Evolutionary conservation across 2,888 invertebrate species (phyloP).

Genomic region (Callyntrura guangdongensis): DNA sequence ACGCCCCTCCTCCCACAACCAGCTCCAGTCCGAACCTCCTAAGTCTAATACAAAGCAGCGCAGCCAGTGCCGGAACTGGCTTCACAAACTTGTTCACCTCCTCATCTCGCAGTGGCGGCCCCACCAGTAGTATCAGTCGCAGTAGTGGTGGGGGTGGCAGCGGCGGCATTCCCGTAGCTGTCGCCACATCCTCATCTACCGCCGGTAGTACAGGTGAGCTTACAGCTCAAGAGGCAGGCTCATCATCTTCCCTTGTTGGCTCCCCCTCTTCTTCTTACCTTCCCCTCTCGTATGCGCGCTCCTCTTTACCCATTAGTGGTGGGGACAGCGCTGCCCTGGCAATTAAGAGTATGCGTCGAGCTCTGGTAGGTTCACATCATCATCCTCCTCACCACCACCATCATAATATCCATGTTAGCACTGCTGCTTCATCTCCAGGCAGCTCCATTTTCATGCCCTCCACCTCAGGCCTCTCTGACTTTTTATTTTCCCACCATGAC

Average conservation of each 20-base stretch:
- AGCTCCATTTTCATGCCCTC: conserved; percentile 55
- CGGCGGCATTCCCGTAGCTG: conserved; percentile 36
- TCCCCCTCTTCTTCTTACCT: conserved; percentile 51
- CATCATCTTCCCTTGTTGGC: conserved; percentile 57
- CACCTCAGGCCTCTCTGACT: conserved; percentile 68
- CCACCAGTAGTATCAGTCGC: conserved; percentile 5
- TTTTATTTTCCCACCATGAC: conserved; percentile 60
- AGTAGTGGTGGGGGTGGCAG: conserved; percentile 30
- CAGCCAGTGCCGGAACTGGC: conserved; percentile 72
- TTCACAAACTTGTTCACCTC: conserved; percentile 72
- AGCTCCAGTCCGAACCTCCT: conserved; percentile 80
- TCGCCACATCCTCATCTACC: conserved; percentile 41
- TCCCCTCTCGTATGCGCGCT: conserved; percentile 59
- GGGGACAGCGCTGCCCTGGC: conserved; percentile 4
- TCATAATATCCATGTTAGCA: conserved; percentile 50
- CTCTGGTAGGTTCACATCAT: conserved; percentile 25
- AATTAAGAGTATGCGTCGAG: conserved; percentile 13
- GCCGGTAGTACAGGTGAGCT: conserved; percentile 78
- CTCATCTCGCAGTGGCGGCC: conserved; percentile 52
- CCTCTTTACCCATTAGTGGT: conserved; percentile 60
- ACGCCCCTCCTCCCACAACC: conserved; percentile 79
- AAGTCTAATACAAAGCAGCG: conserved; percentile 78
- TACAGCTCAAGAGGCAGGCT: conserved; percentile 70
- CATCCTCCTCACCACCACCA: conserved; percentile 33
- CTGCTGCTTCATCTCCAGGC: background rate